Evolutionary conservation across 1,140 invertebrate genomes (phyloP), one percentile per base, ranked within the genome.

Genomic region (Atopsyche davidsoni): DNA sequence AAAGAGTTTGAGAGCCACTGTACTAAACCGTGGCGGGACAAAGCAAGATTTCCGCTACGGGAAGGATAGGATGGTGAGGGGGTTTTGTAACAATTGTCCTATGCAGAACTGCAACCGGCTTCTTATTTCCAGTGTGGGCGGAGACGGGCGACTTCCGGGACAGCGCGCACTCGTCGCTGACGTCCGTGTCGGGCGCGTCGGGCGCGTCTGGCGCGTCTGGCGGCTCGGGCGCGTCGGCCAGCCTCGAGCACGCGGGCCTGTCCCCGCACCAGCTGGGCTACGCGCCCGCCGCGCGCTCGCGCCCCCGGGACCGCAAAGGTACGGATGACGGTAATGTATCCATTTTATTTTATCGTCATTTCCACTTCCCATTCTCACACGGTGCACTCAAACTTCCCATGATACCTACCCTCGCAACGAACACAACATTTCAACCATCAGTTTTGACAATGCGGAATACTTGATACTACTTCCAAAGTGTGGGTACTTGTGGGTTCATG

Each of bases 111-210:
- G 53, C 53, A 56, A 56, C 51, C 38, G 38, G 16, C 14, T 57
- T 60, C 59, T 67, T 68, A 62, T 62, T 84, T 81, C 59, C 77
- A 89, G 87, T 89, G 67, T 89, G 86, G 85, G 85, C 87, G 46
- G 86, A 88, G 69, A 83, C 82, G 24, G 84, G 82, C 51, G 86
- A 89, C 73, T 89, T 88, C 68, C 76, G 86, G 57, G 86, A 88
- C 64, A 83, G 78, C 59, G 76, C 82, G 53, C 85, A 86, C 65
- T 80, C 77, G 66, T 76, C 80, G 58, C 68, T 84, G 64, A 76
- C 83, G 66, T 79, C 79, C 16, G 77, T 52, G 17, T 52, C 50
- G 3, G 53, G 46, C 19, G 47, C 45, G 22, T 55, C 53, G 6
- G 52, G 52, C 21, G 46, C 42, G n/a, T 46, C 52, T 10, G 55